Evolutionary conservation across 2,113 vertebrate genomes (phyloP).

Genomic region (Lepisosteus oculatus): DNA sequence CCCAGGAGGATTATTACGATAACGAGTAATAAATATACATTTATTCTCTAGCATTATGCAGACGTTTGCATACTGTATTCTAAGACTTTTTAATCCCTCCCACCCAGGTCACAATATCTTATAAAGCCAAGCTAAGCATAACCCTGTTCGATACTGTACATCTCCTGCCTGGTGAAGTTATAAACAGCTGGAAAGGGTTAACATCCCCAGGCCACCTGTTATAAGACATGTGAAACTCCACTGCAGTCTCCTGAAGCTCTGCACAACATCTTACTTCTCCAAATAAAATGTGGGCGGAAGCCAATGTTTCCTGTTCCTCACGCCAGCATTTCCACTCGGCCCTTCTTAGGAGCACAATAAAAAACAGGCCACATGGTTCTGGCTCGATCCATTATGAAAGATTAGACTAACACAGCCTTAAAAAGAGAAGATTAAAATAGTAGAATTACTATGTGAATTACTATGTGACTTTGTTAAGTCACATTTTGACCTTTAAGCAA

Average conservation of each 20-base stretch:
- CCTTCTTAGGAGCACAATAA: neutral
- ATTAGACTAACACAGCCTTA: neutral
- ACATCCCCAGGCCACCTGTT: neutral
- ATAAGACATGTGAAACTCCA: neutral
- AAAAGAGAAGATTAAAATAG: neutral
- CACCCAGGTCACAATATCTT: too few relatives aligned
- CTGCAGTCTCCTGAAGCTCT: neutral
- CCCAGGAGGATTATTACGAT: too few relatives aligned
- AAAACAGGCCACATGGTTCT: neutral
- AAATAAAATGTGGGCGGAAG: neutral
- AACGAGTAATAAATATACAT: too few relatives aligned
- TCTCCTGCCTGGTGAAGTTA: too few relatives aligned
- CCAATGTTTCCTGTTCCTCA: constrained; percentile 4
- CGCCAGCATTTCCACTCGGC: neutral
- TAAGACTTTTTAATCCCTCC: too few relatives aligned
- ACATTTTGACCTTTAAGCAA: too few relatives aligned
- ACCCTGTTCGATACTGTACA: too few relatives aligned
- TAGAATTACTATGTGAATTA: too few relatives aligned
- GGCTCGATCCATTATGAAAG: neutral
- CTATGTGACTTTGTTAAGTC: too few relatives aligned
- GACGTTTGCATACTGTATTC: too few relatives aligned
- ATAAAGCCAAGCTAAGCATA: too few relatives aligned
- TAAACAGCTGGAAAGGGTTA: neutral
- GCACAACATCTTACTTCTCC: constrained; percentile 4
- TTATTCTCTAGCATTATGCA: too few relatives aligned